Base-by-base conservation (phyloP, 1,140 invertebrate species). In the Arion vulgaris region DNA sequence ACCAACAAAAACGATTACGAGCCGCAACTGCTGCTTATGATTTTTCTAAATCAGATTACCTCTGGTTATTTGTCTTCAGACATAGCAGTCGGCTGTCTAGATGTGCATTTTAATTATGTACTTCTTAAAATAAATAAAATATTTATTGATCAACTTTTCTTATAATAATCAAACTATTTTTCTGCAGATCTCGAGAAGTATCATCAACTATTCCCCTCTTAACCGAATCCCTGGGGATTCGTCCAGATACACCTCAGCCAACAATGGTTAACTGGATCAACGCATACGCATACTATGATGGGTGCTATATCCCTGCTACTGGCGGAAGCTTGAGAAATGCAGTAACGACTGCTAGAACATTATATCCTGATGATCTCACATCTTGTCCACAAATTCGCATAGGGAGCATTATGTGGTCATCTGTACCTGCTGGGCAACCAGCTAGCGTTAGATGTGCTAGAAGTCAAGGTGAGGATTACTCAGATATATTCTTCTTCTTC, bases 391-490 rank as follows among this genome's bases (percentile, higher is more conserved):
- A 45, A n/a, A 34, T 84, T 49, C 69, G 19, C 0, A 69, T 69
- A 2, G 45, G 66, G 26, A 7, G 69, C 0, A 96, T 97, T 93
- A 97, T 96, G 69, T 86, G 81, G 81, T 51, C 68, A 4, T 38
- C 71, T 34, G 83, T 79, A 26, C 0, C 19, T 15, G 34, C 72
- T 36, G 74, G 79, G 11, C 1, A 68, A 26, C 73, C 51, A 0
- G 62, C 57, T 0, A 23, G 0, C 1, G 45, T 71, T 23, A 41
- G 17, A 0, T 86, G 85, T 71, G n/a, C 41, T 49, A 68, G 32
- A 28, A 80, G 84, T 49, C 32, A 45, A 28, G 81, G 84, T 85
- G 49, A 78, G 79, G 78, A 17, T 41, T 49, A n/a, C n/a, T n/a
- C n/a, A n/a, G n/a, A n/a, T n/a, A n/a, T n/a, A n/a, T n/a, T n/a